These are phyloP conservation scores for Hydrozoanthus gracilis DNA, from an alignment of 92 coral and sea anemone genomes.

Conservation along the genomic window DNA sequence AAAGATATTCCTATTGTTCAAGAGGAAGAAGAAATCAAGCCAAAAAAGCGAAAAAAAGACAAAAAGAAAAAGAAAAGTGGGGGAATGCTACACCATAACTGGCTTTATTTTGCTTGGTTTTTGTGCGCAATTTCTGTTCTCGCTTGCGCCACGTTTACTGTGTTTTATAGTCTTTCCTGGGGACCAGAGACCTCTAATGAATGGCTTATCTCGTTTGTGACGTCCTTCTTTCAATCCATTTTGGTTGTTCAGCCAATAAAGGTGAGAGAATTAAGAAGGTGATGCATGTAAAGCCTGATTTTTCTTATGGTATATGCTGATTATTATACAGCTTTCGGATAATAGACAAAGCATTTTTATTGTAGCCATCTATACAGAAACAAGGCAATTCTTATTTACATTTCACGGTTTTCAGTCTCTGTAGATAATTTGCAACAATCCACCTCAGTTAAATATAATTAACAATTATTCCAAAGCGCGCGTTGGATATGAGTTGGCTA, in stretches of 20 bases:
- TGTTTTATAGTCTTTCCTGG: constrained; percentile 89
- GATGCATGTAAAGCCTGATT: background rate
- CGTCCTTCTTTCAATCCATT: constrained; percentile 89
- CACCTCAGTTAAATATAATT: too few species aligned
- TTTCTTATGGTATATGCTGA: too few species aligned
- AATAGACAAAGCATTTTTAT: too few species aligned
- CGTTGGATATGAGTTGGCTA: too few species aligned
- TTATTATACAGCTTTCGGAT: too few species aligned
- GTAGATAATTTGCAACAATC: too few species aligned
- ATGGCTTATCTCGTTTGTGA: constrained; percentile 89
- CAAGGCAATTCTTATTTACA: too few species aligned
- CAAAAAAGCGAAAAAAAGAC: constrained; percentile 1
- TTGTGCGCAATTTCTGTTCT: constrained; percentile 67
- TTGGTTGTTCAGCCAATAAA: constrained; percentile 92
- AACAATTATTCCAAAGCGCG: too few species aligned
- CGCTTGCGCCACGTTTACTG: constrained; percentile 79
- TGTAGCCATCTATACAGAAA: too few species aligned
- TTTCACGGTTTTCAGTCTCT: too few species aligned
- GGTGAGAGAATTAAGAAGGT: background rate
- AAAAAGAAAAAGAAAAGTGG: constrained; percentile 55
- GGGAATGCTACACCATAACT: constrained; percentile 78
- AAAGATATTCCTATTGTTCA: background rate
- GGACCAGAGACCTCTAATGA: constrained; percentile 89
- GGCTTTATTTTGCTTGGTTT: constrained; percentile 84
- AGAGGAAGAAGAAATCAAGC: background rate